Percentiles rank a stretch among this genome's conserved stretches.
Conservation (phyloP, 2,797 vertebrate genomes). For the Nothura maculosa region DNA sequence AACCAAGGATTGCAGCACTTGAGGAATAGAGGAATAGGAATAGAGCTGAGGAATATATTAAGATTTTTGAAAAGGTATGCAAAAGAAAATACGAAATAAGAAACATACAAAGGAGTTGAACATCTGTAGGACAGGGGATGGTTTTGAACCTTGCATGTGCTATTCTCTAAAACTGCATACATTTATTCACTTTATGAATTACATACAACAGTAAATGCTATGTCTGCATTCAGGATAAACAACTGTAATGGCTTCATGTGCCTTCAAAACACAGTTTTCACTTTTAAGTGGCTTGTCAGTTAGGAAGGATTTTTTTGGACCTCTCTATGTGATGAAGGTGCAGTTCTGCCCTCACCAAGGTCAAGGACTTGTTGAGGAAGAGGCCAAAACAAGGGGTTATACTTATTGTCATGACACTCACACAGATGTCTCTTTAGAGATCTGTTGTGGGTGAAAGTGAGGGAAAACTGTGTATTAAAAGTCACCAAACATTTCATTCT, state of each 20-base stretch:
- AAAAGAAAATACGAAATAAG: constrained; percentile 59
- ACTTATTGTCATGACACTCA: not conserved
- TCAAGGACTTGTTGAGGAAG: constrained; percentile 20
- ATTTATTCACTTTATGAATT: constrained; percentile 45
- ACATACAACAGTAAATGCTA: constrained; percentile 26
- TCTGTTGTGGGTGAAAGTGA: not conserved
- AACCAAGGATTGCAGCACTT: not conserved
- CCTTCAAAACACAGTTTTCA: not conserved
- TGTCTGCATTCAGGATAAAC: constrained; percentile 7
- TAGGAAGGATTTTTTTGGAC: not conserved
- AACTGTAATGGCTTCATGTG: constrained; percentile 25
- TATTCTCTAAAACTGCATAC: constrained; percentile 35
- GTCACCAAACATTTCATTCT: constrained; percentile 18
- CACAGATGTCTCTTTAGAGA: not conserved
- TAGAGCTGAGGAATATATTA: constrained; percentile 4
- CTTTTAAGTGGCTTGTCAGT: constrained; percentile 32
- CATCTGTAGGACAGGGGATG: constrained; percentile 40
- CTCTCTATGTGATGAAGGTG: not conserved
- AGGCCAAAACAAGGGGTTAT: constrained; percentile 16
- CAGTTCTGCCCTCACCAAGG: not conserved
- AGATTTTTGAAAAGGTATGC: constrained; percentile 35
- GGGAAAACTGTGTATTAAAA: constrained; percentile 19
- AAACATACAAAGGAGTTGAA: constrained; percentile 62
- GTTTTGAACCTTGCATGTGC: constrained; percentile 44
- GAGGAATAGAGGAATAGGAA: constrained; percentile 14